Base-by-base conservation (phyloP, 1,140 invertebrate species). In the Drosophila tropicalis region DNA sequence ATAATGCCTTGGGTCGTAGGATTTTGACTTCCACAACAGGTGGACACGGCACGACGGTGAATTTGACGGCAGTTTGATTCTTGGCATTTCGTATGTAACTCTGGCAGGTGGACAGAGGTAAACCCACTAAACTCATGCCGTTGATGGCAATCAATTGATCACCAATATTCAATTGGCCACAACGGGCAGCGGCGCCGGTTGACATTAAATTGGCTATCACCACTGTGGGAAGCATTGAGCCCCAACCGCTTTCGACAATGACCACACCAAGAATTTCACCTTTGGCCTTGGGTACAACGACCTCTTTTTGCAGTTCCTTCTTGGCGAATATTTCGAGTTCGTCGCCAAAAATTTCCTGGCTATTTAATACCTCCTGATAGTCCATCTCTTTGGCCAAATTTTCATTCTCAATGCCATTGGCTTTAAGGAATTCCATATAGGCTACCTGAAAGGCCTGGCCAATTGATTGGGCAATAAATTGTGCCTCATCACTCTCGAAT, bases 71-170 rank as follows among this genome's bases (percentile, higher is more conserved):
- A 40, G 98, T 99, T 93, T 99, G 98, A 92, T 97, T 97, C 93
- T 98, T 98, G n/a, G 97, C 97, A 93, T 98, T 98, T 93, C 99
- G 99, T 83, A 99, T 99, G 93, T 99, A 99, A 78, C 96, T 98
- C 94, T 99, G 99, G 93, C 99, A 99, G 72, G 98, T 98, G 5
- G 98, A 98, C 34, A 99, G 94, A 39, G 99, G 98, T 63, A 99
- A 94, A 2, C 99, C 99, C 15, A 99, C 99, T 39, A 99, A 94
- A 83, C 98, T 99, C 66, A 99, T 97, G 13, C 99, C 99, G 93
- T 99, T 99, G 71, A 99, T 99, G 68, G 98, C 98, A 89, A 99
- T 99, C 91, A 99, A 98, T 94, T 99, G 98, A 94, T 99, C 99
- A 40, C 99, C 99, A 92, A 99, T 99, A 93, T 99, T 99, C 9